Base-by-base conservation (phyloP, 1,140 invertebrate genomes). In the Sweltsa coloradensis region DNA sequence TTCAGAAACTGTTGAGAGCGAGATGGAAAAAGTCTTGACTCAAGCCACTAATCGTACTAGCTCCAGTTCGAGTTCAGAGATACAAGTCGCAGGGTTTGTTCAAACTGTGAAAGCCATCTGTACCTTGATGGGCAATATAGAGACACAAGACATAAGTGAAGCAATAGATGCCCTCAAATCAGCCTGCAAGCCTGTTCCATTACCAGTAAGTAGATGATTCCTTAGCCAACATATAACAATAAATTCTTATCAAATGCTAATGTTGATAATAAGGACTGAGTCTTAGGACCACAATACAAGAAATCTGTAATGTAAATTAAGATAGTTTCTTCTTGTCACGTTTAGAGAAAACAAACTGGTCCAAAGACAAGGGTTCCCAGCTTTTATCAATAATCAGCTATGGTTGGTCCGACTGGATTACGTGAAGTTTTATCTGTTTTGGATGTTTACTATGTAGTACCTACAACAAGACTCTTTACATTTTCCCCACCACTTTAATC, bases 101-200 rank as follows among this genome's bases (percentile, higher is more conserved):
- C 92, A 97, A 65, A 83, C 89, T 0, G 85, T 95, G 0, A 97
- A 96, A 68, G 89, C 88, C 1, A 81, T 97, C 6, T 91, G 89
- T 61, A 80, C 88, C 21, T 66, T 91, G 19, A 79, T 95, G 51
- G 87, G 87, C 9, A 83, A 81, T 47, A 76, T 95, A 2, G 88
- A 95, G 66, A 95, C 90, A 0, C 64, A 81, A 36, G 86, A 91
- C 57, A 76, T 93, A 2, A 81, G 78, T 3, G 74, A 81, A 47
- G 78, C 85, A 27, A 65, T 92, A 3, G 78, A 81, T 42, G 71
- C 75, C 25, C 78, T 89, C 50, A 74, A 79, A 7, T 72, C 74
- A 34, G 74, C 75, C 1, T 85, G 82, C 54, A 44, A 26, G 19
- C 25, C 46, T 21, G 21, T 39, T 41, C 14, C 36, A 29, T 16